Base-by-base conservation (phyloP, 2,797 vertebrate genomes). In the Aldrovandia affinis region DNA sequence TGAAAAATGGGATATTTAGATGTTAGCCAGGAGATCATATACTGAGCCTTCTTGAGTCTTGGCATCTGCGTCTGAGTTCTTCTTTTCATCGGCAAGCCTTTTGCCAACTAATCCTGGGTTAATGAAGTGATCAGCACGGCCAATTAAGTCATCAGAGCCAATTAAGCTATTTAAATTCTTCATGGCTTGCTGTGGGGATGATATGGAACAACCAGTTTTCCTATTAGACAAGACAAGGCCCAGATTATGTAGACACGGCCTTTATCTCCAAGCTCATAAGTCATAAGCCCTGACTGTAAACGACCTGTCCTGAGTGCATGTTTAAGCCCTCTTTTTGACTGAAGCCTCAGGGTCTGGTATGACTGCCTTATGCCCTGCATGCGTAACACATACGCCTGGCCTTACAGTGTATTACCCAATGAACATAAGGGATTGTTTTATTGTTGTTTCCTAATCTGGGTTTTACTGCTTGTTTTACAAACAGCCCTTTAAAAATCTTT, bases 391-490 rank as follows among this genome's bases (percentile, higher is more conserved):
- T 70, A 70, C 36, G 68, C 94, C 93, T 93, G 87, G 91, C 93
- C 81, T 94, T 92, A 91, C 93, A 84, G 92, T 87, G 92, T 92
- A 93, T 93, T 91, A 90, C 88, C 83, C 93, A 92, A 93, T 91
- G 91, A 94, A 87, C 89, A 93, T 89, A 91, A 89, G 89, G 88
- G 87, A 90, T 92, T 91, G 92, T 91, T 93, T 94, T 92, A 92
- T 93, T 94, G 90, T 94, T 92, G 89, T 89, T 92, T 94, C 50
- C 88, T 96, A 96, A 96, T 95, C 95, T 94, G 95, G 92, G 92
- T 96, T 96, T 96, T 95, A 96, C 94, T 91, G 90, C 91, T 95
- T 95, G 94, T 94, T 91, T 91, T 91, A 91, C 90, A 93, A 88
- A 93, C 93, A 92, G 88, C 89, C 89, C 90, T 91, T 91, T 91